These are phyloP conservation scores for Tretioscincus oriximinensis DNA, from an alignment of 2,113 vertebrate species.

Conservation along the genomic window DNA sequence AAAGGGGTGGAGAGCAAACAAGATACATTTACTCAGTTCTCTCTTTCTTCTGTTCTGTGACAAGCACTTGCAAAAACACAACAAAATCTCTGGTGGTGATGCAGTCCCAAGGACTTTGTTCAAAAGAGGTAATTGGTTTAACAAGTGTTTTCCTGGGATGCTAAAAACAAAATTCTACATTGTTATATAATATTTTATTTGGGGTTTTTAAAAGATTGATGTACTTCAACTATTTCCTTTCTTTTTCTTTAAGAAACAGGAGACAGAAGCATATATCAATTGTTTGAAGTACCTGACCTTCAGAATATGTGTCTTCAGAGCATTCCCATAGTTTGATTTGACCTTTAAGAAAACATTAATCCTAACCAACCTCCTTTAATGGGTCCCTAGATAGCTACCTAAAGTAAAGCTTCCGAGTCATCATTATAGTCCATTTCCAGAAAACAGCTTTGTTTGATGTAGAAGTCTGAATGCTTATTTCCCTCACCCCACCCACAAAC, in stretches of 20 bases:
- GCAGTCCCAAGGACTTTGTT: too few species aligned
- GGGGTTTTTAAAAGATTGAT: background rate
- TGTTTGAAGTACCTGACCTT: conserved; percentile 10
- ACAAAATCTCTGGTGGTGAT: too few species aligned
- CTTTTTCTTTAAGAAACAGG: conserved; percentile 19
- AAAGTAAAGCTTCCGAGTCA: conserved; percentile 10
- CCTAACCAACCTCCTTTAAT: background rate
- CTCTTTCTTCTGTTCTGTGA: too few species aligned
- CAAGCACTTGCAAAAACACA: too few species aligned
- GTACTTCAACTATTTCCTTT: background rate
- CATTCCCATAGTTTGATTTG: background rate
- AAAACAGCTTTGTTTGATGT: background rate
- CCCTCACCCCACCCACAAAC: background rate
- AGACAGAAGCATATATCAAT: conserved; percentile 14
- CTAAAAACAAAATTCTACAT: too few species aligned
- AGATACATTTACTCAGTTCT: too few species aligned
- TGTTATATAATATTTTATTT: too few species aligned
- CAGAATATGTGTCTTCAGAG: background rate
- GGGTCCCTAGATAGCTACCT: conserved; percentile 10
- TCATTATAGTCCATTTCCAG: background rate
- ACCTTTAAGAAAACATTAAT: conserved; percentile 32
- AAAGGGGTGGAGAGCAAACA: too few species aligned
- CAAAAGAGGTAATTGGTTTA: too few species aligned
- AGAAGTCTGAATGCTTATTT: background rate
- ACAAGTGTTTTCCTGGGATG: too few species aligned